Percentiles rank a stretch among this genome's conserved stretches.
Evolutionary conservation across 2,888 invertebrate genomes (phyloP).

Genomic region (Chrysodeixis includens): DNA sequence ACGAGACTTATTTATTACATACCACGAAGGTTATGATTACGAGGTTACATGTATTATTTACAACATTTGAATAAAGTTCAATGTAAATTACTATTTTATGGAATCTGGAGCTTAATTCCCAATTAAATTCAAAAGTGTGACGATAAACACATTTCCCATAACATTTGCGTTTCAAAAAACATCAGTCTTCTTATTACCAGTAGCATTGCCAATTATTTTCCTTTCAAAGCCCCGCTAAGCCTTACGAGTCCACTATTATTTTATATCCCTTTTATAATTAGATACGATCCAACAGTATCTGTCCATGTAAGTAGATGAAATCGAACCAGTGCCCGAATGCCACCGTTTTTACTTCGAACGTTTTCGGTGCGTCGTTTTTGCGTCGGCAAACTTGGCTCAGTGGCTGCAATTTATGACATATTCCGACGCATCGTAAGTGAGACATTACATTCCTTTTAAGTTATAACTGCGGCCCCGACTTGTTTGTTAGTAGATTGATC

Average conservation of each 20-base stretch:
- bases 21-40: too few relatives aligned
- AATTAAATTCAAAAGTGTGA: neutral
- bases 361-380: constrained; percentile 55
- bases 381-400: constrained; percentile 48
- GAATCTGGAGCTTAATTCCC: neutral
- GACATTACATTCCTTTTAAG: constrained; percentile 60
- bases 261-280: constrained; percentile 50
- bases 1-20: too few relatives aligned
- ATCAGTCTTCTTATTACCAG: neutral
- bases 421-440: constrained; percentile 53
- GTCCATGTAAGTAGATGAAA: constrained; percentile 52
- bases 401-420: constrained; percentile 58
- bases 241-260: constrained; percentile 17
- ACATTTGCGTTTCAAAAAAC: neutral
- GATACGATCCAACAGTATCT: constrained; percentile 42
- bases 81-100: too few relatives aligned
- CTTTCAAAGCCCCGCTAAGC: neutral
- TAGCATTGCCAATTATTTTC: neutral
- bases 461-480: constrained; percentile 38
- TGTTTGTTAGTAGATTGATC: constrained; percentile 29
- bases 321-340: constrained; percentile 50
- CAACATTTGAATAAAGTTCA: too few relatives aligned
- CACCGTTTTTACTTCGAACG: constrained; percentile 47
- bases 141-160: neutral
- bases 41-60: too few relatives aligned